Evolutionary conservation across 2,888 invertebrate genomes (phyloP), one percentile per base, ranked within the genome.

Genomic region (Callyntrura guangdongensis): DNA sequence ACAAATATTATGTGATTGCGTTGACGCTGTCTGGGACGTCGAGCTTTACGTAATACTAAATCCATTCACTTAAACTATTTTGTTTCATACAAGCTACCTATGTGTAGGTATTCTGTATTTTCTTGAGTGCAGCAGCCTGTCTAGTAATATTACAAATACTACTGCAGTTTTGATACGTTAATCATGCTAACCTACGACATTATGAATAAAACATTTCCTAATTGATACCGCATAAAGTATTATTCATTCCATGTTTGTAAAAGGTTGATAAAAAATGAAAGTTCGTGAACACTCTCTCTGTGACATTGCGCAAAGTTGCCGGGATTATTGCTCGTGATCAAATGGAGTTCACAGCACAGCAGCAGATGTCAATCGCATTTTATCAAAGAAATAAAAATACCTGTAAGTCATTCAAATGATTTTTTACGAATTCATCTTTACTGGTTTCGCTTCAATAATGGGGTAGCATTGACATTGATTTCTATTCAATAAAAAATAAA

Each of bases 381-480:
- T 17, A 20, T 59, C 9, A 69, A 69, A 20, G 12, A n/a, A 69
- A 14, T 69, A 69, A 69, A 69, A n/a, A n/a, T n/a, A n/a, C n/a
- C n/a, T n/a, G n/a, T n/a, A n/a, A n/a, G n/a, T 25, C 74, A 74
- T 74, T 69, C 69, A 25, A 49, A 74, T 36, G 36, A 14, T 12
- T n/a, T 74, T 79, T 53, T 53, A 53, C 27, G 56, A 79, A 79
- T 79, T n/a, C 8, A 56, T 6, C 2, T 79, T 79, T 79, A 56
- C n/a, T 79, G 9, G 27, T 56, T 79, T 56, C 17, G 5, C 17
- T 17, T 47, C 69, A 45, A 69, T 74, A 47, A 74, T 74, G 45
- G 74, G 22, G 11, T 64, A 45, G 12, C 82, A 67, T 85, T 85
- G 85, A 56, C 85, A 85, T 59, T 85, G 85, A 85, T 59, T 74